phyloP scores from a whole-genome alignment of 2,113 vertebrate species.

The Chaetodon auriga region DNA sequence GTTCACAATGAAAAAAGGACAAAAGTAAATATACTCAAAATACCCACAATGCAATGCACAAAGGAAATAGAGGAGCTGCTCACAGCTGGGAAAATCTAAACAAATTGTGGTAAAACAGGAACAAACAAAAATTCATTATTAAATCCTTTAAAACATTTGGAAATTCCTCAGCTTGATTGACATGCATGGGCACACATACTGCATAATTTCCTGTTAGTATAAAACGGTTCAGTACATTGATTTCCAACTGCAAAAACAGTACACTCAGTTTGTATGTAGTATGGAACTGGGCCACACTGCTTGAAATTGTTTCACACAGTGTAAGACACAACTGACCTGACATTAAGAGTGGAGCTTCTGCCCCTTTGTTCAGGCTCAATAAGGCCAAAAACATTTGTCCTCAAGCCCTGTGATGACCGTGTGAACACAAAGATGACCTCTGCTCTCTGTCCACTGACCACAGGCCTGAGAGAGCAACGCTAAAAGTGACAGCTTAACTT shows the following conservation, averaged over 20 bases:
- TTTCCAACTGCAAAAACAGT: neutral
- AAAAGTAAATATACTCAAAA: neutral
- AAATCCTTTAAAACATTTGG: neutral
- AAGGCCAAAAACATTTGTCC: slow-evolving; percentile 57
- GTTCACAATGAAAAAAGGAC: neutral
- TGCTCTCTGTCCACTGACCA: slow-evolving; percentile 71
- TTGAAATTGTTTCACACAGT: neutral
- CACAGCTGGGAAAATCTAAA: neutral
- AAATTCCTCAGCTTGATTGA: neutral
- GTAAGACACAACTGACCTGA: slow-evolving; percentile 3
- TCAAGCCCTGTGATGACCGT: slow-evolving; percentile 49
- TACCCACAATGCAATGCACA: neutral
- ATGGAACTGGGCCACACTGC: too few species aligned
- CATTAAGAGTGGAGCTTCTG: slow-evolving; percentile 42
- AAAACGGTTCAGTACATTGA: neutral
- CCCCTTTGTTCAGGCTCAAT: slow-evolving; percentile 64
- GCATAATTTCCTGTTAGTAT: neutral
- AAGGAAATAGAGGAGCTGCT: neutral
- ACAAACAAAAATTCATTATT: neutral
- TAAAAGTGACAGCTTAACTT: slow-evolving; percentile 92
- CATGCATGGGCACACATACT: too few species aligned
- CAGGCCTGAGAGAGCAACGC: slow-evolving; percentile 70
- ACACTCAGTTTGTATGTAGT: too few species aligned
- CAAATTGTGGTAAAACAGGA: neutral
- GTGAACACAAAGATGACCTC: slow-evolving; percentile 76